Evolutionary conservation across 2,797 vertebrate genomes (phyloP), one percentile per base, ranked within the genome.

Genomic region (Myotis pilosus): DNA sequence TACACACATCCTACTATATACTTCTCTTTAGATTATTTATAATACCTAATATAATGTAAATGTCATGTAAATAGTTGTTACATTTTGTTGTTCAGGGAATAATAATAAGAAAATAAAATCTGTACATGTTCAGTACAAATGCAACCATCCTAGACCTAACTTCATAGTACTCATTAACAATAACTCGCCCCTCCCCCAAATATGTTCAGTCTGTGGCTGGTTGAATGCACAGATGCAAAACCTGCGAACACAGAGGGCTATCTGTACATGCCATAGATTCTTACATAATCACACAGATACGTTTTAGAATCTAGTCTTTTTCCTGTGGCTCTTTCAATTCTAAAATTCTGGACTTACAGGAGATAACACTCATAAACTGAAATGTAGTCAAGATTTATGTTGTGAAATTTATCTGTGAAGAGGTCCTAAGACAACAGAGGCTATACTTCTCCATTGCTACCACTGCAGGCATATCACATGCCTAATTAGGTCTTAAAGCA

Each of bases 381-480:
- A 60, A 23, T 15, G 22, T 9, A 8, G 25, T 11, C 7, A 38
- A 19, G 44, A 57, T 86, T 91, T 44, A 23, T 28, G 16, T 53
- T 68, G 72, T 11, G 30, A 22, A 11, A 5, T 6, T 19, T 23
- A 13, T 3, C 57, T n/a, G 11, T 87, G 38, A 66, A 79, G 16
- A 19, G 5, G 44, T 38, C 22, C 12, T 22, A 30, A 68, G 36
- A n/a, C 19, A 33, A 0, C 8, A 23, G 23, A 8, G 22, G 8
- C 5, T 33, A 5, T 6, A 8, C 38, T 47, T 75, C 6, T 44
- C 6, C 6, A 2, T 4, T 38, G 17, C 8, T 79, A 51, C 12
- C 0, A 41, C 44, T 41, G 4, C 10, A 38, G 68, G 5, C 10
- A 30, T 11, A 41, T 10, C 0, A 0, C 20, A 11, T 85, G 20